Evolutionary conservation across 2,888 invertebrate species (phyloP).

Genomic region (Syrphus vitripennis): DNA sequence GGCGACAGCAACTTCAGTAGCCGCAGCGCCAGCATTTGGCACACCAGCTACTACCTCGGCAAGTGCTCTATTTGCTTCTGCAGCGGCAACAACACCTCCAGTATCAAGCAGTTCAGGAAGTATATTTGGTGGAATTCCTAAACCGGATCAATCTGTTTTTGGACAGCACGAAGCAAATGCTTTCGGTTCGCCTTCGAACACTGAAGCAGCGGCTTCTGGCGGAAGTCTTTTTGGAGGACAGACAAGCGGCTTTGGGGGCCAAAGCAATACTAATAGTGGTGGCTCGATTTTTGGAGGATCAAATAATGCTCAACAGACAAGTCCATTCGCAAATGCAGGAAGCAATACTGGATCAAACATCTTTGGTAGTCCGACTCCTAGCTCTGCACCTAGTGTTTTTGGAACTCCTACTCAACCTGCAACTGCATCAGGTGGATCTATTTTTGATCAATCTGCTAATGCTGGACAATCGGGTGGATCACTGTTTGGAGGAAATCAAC

Average conservation of each 20-base stretch:
- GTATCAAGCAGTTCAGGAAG: slow-evolving; percentile 62
- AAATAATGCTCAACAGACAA: slow-evolving; percentile 33
- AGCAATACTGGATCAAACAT: slow-evolving; percentile 73
- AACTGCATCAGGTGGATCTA: slow-evolving; percentile 63
- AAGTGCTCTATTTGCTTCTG: background rate
- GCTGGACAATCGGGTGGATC: slow-evolving; percentile 68
- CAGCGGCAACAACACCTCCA: slow-evolving; percentile 40
- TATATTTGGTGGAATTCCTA: slow-evolving; percentile 77
- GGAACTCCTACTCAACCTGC: slow-evolving; percentile 47
- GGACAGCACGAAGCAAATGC: slow-evolving; percentile 32
- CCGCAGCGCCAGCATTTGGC: slow-evolving; percentile 33
- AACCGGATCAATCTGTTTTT: slow-evolving; percentile 77
- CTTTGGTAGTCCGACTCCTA: slow-evolving; percentile 72
- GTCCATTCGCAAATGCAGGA: slow-evolving; percentile 71
- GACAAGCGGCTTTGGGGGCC: slow-evolving; percentile 39
- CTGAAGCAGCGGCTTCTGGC: slow-evolving; percentile 67
- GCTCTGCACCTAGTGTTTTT: slow-evolving; percentile 46
- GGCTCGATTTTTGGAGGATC: slow-evolving; percentile 43
- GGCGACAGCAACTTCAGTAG: background rate
- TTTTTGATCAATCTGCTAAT: slow-evolving; percentile 71
- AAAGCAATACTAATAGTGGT: slow-evolving; percentile 40
- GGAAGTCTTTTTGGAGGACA: slow-evolving; percentile 75
- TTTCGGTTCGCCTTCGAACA: background rate
- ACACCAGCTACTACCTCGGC: background rate
- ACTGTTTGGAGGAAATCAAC: slow-evolving; percentile 69